These are phyloP conservation scores for Drosophila nigritarsus DNA, from an alignment of 2,888 invertebrate species.

Conservation along the genomic window DNA sequence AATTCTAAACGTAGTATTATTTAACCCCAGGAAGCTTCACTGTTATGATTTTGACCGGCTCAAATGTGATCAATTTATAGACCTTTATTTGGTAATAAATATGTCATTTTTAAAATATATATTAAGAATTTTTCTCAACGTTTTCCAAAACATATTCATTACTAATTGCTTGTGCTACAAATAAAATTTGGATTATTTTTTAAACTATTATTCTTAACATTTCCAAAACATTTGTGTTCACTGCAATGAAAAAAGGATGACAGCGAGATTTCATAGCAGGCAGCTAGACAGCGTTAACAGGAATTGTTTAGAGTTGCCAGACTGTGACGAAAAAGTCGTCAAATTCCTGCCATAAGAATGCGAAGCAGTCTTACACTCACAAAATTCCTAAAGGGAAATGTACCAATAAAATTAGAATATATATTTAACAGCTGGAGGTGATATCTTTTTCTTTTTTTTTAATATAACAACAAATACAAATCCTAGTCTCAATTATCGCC, in stretches of 20 bases:
- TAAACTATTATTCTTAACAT: not conserved
- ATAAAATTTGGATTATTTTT: not conserved
- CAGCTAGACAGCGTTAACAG: not conserved
- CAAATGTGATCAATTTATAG: not conserved
- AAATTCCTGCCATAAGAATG: not conserved
- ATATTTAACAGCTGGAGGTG: conserved; percentile 35
- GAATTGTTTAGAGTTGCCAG: not conserved
- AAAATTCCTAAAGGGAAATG: not conserved
- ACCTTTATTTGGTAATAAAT: not conserved
- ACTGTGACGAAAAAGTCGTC: not conserved
- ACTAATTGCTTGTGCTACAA: not conserved
- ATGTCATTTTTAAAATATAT: not conserved
- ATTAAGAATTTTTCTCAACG: not conserved
- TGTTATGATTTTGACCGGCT: no score
- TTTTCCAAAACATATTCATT: not conserved
- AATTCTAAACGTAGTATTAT: not conserved
- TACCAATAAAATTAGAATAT: not conserved
- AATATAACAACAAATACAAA: conserved; percentile 45
- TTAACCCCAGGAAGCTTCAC: not conserved
- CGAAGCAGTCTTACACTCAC: not conserved
- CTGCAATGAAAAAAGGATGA: not conserved
- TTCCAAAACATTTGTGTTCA: not conserved
- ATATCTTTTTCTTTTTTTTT: conserved; percentile 39
- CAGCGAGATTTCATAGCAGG: not conserved
- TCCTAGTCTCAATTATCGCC: conserved; percentile 70